Evolutionary conservation across 2,113 vertebrate species (phyloP).

Genomic region (Psittacus erithacus): DNA sequence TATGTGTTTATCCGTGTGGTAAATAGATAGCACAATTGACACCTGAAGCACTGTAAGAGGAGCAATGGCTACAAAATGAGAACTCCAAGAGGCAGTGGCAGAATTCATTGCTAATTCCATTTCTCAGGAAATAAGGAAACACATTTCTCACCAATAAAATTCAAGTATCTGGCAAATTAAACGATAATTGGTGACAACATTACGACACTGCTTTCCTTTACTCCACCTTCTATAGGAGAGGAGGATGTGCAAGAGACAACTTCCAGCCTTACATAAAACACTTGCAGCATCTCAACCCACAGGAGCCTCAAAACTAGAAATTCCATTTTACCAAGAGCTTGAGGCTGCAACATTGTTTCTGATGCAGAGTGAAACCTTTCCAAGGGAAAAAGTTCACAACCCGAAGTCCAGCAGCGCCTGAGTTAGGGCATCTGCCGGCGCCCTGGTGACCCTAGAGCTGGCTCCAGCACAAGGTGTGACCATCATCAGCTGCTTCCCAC

Average conservation of each 20-base stretch:
- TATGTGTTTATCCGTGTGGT: constrained; percentile 47
- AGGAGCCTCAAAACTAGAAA: neutral
- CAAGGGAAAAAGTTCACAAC: neutral
- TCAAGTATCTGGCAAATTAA: constrained; percentile 3
- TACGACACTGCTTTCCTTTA: neutral
- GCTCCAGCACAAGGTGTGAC: neutral
- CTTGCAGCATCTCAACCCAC: neutral
- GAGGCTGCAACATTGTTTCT: neutral
- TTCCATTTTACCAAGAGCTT: neutral
- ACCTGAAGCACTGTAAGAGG: neutral
- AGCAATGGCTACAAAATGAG: neutral
- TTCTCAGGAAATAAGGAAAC: constrained; percentile 7
- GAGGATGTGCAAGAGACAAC: neutral
- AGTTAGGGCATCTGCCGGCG: neutral
- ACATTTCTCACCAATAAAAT: neutral
- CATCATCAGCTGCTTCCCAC: neutral
- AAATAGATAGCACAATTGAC: constrained; percentile 48
- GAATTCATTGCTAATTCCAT: neutral
- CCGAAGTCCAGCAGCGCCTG: neutral
- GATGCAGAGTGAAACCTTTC: neutral
- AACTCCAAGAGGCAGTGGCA: neutral
- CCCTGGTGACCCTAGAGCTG: neutral
- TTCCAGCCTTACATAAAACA: neutral
- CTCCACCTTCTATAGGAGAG: neutral
- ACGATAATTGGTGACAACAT: neutral